These are phyloP conservation scores for Sesamia inferens DNA, from an alignment of 2,888 invertebrate species.

Conservation along the genomic window DNA sequence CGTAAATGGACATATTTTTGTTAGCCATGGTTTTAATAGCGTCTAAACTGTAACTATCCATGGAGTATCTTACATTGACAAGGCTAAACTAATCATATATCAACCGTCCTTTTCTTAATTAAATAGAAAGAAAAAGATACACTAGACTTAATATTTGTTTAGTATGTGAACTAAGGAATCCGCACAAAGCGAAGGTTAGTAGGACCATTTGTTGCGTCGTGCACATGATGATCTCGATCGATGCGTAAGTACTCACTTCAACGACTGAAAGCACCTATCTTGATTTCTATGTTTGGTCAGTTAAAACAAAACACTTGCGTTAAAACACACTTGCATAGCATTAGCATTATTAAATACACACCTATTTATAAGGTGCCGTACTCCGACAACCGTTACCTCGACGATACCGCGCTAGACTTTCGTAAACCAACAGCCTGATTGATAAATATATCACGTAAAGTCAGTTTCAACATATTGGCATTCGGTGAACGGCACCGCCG, in stretches of 20 bases:
- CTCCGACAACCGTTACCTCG: constrained; percentile 70
- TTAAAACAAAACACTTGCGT: constrained; percentile 25
- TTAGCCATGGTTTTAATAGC: too few species aligned
- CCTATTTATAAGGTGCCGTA: constrained; percentile 28
- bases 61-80: too few species aligned
- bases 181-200: constrained; percentile 48
- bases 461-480: constrained; percentile 79
- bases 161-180: too few species aligned
- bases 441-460: constrained; percentile 83
- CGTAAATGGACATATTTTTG: too few species aligned
- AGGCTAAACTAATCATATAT: too few species aligned
- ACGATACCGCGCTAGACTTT: constrained; percentile 72
- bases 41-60: too few species aligned
- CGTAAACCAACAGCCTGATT: constrained; percentile 79
- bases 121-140: too few species aligned
- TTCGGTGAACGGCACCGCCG: constrained; percentile 70
- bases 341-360: constrained; percentile 48
- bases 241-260: constrained; percentile 20
- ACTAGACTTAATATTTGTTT: too few species aligned
- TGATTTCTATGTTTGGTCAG: constrained; percentile 1
- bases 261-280: constrained; percentile 9
- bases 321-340: constrained; percentile 35
- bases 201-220: constrained; percentile 37
- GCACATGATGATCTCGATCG: neutral
- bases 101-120: too few species aligned